Conservation (phyloP, 1,140 invertebrate species). For the Dendrolimus punctatus region DNA sequence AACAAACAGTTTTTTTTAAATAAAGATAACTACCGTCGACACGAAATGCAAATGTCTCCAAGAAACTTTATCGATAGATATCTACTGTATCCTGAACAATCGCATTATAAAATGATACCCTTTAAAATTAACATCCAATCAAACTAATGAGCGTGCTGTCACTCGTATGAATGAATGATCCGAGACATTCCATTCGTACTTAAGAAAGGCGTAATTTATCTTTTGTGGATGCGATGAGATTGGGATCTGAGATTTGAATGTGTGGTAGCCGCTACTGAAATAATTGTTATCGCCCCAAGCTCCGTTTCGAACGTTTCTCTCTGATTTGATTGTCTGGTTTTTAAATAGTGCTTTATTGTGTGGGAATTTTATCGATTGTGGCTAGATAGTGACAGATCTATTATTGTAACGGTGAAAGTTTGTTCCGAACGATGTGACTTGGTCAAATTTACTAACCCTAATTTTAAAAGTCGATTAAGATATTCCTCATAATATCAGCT, state of each 20-base stretch:
- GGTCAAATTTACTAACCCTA: no score
- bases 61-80: no score
- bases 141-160: constrained; percentile 3
- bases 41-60: no score
- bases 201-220: constrained; percentile 24
- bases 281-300: constrained; percentile 29
- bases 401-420: no score
- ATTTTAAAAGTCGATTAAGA: no score
- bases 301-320: constrained; percentile 3
- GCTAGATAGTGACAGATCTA: no score
- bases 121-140: neutral
- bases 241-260: constrained; percentile 30
- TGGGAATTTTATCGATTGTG: no score
- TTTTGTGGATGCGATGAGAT: constrained; percentile 25
- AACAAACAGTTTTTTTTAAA: no score
- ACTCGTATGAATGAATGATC: neutral
- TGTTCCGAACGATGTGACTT: no score
- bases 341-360: neutral
- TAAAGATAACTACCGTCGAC: no score
- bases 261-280: constrained; percentile 32
- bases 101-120: neutral
- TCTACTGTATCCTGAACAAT: neutral
- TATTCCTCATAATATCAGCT: no score
- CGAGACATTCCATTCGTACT: constrained; percentile 7
- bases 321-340: neutral